Percentiles rank a stretch among this genome's conserved stretches.
Evolutionary conservation across 2,113 vertebrate genomes (phyloP).

Genomic region (Apeltes quadracus): DNA sequence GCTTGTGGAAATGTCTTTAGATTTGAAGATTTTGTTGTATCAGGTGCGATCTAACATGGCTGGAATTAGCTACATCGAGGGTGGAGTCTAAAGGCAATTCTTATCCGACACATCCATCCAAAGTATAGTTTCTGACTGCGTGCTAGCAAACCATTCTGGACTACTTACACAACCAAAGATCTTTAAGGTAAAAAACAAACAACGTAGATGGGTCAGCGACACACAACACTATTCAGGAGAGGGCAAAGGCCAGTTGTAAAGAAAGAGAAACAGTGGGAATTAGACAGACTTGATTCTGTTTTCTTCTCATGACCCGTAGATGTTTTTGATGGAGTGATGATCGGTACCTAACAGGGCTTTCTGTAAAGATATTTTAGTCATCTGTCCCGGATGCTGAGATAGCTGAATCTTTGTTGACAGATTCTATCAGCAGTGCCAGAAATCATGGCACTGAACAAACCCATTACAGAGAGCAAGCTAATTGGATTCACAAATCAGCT

Average conservation of each 20-base stretch:
- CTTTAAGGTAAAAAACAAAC: not conserved
- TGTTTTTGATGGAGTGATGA: not conserved
- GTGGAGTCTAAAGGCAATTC: no score
- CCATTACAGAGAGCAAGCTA: slow-evolving; percentile 73
- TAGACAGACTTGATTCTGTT: not conserved
- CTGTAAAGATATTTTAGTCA: slow-evolving; percentile 1
- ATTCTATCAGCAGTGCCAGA: slow-evolving; percentile 67
- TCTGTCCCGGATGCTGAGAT: not conserved
- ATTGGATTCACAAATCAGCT: slow-evolving; percentile 82
- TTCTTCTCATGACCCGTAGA: slow-evolving; percentile 1
- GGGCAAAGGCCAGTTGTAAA: not conserved
- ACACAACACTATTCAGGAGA: not conserved
- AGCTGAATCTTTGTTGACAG: slow-evolving; percentile 57
- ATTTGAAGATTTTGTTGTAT: not conserved
- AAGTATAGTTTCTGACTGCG: no score
- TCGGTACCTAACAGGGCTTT: not conserved
- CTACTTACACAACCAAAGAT: not conserved
- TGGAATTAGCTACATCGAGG: no score
- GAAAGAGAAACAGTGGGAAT: not conserved
- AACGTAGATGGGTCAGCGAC: not conserved
- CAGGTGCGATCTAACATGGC: not conserved
- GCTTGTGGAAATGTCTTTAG: not conserved
- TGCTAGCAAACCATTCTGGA: no score
- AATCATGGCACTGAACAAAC: slow-evolving; percentile 74
- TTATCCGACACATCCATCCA: no score